Percentiles rank a stretch among this genome's conserved stretches.
These are phyloP conservation scores for Platalea minor DNA, from an alignment of 2,797 vertebrate species.

Conservation along the genomic window DNA sequence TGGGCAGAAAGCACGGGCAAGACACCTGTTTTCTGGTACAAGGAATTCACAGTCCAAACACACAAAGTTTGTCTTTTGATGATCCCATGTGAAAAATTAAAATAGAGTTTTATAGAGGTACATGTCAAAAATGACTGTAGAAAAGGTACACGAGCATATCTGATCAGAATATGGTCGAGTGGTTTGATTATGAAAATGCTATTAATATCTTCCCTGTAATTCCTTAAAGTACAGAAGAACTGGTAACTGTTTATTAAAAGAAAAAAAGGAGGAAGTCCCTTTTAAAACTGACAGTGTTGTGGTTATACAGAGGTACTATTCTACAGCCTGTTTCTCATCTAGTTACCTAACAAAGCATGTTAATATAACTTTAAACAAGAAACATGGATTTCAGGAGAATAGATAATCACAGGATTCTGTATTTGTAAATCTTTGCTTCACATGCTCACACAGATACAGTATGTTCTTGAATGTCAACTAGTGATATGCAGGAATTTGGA, in stretches of 20 bases:
- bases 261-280: neutral
- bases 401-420: neutral
- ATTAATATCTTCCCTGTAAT: neutral
- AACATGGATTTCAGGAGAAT: neutral
- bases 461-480: neutral
- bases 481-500: neutral
- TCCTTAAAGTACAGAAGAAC: neutral
- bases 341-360: neutral
- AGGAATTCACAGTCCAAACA: neutral
- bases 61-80: neutral
- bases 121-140: neutral
- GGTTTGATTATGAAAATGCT: neutral
- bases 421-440: neutral
- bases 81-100: neutral
- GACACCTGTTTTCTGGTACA: neutral
- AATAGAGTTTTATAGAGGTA: neutral
- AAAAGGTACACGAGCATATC: neutral
- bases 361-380: neutral
- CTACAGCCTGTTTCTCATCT: neutral
- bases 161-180: neutral
- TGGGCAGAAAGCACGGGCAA: neutral
- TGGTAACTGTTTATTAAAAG: neutral
- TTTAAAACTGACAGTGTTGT: neutral
- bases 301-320: neutral
- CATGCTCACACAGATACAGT: neutral